Evolutionary conservation across 2,113 vertebrate species (phyloP), one percentile per base, ranked within the genome.

Genomic region (Eclectus roratus): DNA sequence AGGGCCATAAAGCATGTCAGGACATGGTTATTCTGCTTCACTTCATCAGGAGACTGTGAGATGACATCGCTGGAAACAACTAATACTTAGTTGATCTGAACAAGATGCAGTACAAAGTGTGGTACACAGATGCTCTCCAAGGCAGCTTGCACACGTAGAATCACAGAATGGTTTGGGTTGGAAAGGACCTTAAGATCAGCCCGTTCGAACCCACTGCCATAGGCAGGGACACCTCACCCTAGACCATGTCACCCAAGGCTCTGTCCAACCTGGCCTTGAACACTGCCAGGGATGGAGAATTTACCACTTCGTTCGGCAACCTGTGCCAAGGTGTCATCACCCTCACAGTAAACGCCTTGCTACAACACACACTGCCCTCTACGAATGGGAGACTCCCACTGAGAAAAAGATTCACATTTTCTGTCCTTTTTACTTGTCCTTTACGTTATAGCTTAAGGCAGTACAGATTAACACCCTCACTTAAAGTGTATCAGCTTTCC

Each of bases 61-160:
- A 76, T 12, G 50, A 33, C 27, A 21, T 21, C 63, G n/a, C 55
- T 71, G 65, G 81, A 83, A 85, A 64, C 16, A 53, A 68, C 28
- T 56, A 76, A 79, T 17, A 46, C 18, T 91, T 81, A 64, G 76
- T 55, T 27, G 11, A 46, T 60, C 53, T 52, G 56, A 55, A 94
- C 91, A 88, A 66, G 9, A 18, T 69, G 41, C 15, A 20, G 21
- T 19, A 12, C 0, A 0, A 60, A 69, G 17, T 0, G 0, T 2
- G 3, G 18, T 28, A 28, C 3, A 7, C 2, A 20, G 17, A 41
- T 55, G 31, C 6, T 86, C 2, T 80, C 44, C 53, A 78, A 70
- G 84, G 53, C 24, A 74, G 18, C 7, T 6, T 46, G 17, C 17
- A n/a, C 23, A 28, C 9, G 1, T 23, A n/a, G 20, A 58, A n/a